A percentile compares a stretch with the other conserved stretches of the same genome.
Conservation (phyloP, 2,797 vertebrate species). For the Liasis olivaceus region DNA sequence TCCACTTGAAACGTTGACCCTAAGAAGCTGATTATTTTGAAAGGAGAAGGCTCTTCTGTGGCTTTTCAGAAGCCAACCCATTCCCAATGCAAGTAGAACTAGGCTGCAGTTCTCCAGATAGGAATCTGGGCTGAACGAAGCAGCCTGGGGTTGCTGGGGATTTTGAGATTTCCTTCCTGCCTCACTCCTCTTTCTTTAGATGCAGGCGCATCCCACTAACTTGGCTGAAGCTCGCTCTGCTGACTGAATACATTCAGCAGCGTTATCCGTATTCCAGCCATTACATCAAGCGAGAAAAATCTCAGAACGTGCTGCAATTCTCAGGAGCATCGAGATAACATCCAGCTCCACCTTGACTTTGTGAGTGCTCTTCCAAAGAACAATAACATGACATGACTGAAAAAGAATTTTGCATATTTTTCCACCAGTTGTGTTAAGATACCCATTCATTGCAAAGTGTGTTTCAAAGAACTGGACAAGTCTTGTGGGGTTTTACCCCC, state of each 20-base stretch:
- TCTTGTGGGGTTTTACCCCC: background rate
- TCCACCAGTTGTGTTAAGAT: constrained; percentile 31
- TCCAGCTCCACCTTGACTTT: background rate
- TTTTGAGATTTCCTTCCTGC: background rate
- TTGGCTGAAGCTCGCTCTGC: background rate
- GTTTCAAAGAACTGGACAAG: background rate
- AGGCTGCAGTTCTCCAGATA: background rate
- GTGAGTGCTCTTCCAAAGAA: constrained; percentile 9
- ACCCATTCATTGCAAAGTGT: constrained; percentile 16
- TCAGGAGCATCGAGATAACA: background rate
- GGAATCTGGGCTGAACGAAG: background rate
- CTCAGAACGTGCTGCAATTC: constrained; percentile 31
- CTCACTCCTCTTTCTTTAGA: background rate
- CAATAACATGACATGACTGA: background rate
- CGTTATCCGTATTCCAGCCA: background rate
- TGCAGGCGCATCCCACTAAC: background rate
- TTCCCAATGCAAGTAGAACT: background rate
- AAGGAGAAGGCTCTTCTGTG: background rate
- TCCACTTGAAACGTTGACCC: background rate
- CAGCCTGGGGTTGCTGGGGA: background rate
- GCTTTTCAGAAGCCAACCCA: background rate
- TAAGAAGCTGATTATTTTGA: background rate
- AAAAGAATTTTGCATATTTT: constrained; percentile 30
- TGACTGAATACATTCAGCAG: background rate
- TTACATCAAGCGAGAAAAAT: constrained; percentile 10